These are phyloP conservation scores for Callithrix jacchus DNA, from an alignment of 2,113 vertebrate genomes.

Conservation along the genomic window DNA sequence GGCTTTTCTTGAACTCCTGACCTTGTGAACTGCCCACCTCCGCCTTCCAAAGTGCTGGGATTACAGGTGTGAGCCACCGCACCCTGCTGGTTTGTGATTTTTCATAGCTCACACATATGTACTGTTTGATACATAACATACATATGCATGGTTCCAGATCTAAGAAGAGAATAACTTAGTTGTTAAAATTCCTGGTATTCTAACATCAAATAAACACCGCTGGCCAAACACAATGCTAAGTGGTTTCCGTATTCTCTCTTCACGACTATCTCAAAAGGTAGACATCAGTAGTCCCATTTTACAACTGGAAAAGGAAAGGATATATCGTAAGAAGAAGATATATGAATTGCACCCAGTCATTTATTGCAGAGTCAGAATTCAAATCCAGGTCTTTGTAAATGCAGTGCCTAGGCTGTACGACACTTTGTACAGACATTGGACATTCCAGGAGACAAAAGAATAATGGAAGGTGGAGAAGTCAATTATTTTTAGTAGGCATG, in stretches of 20 bases:
- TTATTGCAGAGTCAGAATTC: not conserved
- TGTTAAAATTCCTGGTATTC: not conserved
- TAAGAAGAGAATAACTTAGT: not conserved
- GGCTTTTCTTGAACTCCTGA: no score
- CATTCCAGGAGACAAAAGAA: not conserved
- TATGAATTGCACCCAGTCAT: not conserved
- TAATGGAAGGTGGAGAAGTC: not conserved
- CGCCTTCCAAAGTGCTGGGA: no score
- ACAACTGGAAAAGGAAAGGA: not conserved
- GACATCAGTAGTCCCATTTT: not conserved
- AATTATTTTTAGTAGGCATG: not conserved
- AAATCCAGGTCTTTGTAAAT: not conserved
- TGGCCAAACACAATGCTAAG: not conserved
- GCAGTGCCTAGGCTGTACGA: not conserved
- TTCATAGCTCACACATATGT: not conserved
- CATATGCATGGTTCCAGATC: not conserved
- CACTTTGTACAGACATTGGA: not conserved
- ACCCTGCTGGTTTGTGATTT: not conserved
- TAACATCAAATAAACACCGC: not conserved
- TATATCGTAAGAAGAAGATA: not conserved
- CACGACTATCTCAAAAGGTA: not conserved
- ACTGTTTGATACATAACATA: not conserved
- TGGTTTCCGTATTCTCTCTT: not conserved
- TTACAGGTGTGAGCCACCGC: no score
- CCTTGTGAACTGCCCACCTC: no score